These are phyloP conservation scores for Trogon surrucura DNA, from an alignment of 2,113 vertebrate species.

Conservation along the genomic window DNA sequence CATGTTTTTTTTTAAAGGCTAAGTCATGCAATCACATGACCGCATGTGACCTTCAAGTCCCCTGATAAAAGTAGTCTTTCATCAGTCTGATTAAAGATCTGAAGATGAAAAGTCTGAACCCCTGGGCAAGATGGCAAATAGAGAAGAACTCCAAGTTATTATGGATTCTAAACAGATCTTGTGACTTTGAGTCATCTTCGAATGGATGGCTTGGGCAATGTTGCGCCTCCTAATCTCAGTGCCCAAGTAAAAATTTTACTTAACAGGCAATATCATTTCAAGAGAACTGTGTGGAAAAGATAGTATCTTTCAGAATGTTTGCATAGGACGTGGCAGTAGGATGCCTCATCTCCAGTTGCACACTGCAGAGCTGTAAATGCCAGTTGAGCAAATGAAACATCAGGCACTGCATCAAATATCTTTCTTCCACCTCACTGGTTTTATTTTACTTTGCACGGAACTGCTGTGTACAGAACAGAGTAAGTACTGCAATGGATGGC, in stretches of 20 bases:
- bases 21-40: slow-evolving; percentile 3
- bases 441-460: background rate
- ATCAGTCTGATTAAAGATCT: background rate
- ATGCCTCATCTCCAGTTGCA: background rate
- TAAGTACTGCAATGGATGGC: background rate
- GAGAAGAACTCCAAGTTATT: background rate
- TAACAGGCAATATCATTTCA: background rate
- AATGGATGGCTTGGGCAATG: background rate
- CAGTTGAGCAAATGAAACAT: background rate
- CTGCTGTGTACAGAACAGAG: background rate
- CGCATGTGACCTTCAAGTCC: background rate
- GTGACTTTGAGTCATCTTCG: background rate
- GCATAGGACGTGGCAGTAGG: background rate
- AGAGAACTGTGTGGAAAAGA: background rate
- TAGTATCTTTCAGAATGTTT: background rate
- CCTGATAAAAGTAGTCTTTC: background rate
- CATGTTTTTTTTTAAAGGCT: background rate
- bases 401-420: background rate
- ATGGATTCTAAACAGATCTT: background rate
- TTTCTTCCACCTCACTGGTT: background rate
- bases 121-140: background rate
- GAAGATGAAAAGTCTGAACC: background rate
- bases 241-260: background rate
- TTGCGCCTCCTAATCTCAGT: background rate
- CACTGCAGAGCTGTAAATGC: background rate